Evolutionary conservation across 2,888 invertebrate genomes (phyloP).

Genomic region (Monopis laevigella): DNA sequence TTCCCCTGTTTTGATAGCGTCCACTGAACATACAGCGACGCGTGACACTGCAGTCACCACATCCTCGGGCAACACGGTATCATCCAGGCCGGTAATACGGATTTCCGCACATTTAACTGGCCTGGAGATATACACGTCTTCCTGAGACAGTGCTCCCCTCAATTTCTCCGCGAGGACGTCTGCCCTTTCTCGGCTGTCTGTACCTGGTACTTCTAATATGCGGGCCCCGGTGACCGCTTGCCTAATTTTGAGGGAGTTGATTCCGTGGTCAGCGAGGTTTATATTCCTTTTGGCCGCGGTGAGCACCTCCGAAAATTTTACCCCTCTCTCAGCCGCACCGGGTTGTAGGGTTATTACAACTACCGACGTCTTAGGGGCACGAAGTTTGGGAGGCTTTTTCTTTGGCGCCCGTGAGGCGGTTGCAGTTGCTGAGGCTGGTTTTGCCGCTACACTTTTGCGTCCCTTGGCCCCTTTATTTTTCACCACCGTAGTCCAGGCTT

Average conservation of each 20-base stretch:
- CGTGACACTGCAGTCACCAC: slow-evolving; percentile 1
- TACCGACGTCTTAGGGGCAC: slow-evolving; percentile 14
- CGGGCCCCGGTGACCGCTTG: slow-evolving; percentile 15
- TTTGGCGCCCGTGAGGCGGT: no score
- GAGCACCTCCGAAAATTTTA: slow-evolving; percentile 13
- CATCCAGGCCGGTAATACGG: slow-evolving; percentile 7
- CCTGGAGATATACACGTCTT: not conserved
- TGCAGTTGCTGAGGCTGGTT: no score
- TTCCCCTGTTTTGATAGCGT: not conserved
- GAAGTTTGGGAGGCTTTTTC: not conserved
- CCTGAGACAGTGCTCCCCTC: slow-evolving; percentile 1
- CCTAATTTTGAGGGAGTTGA: slow-evolving; percentile 1
- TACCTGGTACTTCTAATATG: slow-evolving; percentile 16
- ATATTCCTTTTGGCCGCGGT: slow-evolving; percentile 12
- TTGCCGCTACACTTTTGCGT: no score
- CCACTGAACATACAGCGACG: not conserved
- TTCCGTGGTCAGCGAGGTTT: slow-evolving; percentile 7
- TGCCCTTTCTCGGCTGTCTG: slow-evolving; percentile 11
- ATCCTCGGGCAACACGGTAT: slow-evolving; percentile 1
- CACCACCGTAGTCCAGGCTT: no score
- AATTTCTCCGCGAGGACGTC: slow-evolving; percentile 16
- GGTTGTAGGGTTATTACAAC: slow-evolving; percentile 17
- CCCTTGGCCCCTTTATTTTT: no score
- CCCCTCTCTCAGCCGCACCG: slow-evolving; percentile 14
- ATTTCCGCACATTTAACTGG: slow-evolving; percentile 8